phyloP scores from a whole-genome alignment of 1,140 invertebrate genomes.

The Drosophila melanica region DNA sequence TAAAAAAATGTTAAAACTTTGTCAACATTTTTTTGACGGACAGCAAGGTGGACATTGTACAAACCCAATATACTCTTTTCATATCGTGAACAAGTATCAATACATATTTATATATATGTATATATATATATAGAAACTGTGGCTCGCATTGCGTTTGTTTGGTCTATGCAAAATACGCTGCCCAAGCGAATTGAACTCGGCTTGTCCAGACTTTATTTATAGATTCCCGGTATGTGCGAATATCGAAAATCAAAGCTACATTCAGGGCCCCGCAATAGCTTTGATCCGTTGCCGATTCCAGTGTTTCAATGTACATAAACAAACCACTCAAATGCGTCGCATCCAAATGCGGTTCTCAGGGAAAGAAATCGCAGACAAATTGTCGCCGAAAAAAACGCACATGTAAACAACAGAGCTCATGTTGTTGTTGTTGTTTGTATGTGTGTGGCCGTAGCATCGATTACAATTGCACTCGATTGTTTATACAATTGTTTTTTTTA shows the following conservation, averaged over 20 bases:
- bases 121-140: neutral
- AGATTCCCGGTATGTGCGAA: constrained; percentile 6
- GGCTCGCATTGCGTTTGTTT: constrained; percentile 6
- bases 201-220: constrained; percentile 36
- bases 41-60: too few species aligned
- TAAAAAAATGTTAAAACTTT: too few species aligned
- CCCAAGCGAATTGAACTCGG: constrained; percentile 6
- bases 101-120: too few species aligned
- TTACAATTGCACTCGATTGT: constrained; percentile 71
- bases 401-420: constrained; percentile 19
- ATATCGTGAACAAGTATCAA: too few species aligned
- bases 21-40: too few species aligned
- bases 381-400: constrained; percentile 55
- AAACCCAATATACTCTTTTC: too few species aligned
- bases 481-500: constrained; percentile 38
- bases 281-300: constrained; percentile 40
- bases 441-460: constrained; percentile 45
- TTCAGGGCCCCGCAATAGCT: constrained; percentile 10
- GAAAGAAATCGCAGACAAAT: constrained; percentile 63
- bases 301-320: constrained; percentile 36
- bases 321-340: constrained; percentile 17
- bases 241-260: neutral
- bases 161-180: neutral
- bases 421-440: constrained; percentile 6
- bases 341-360: neutral